Evolutionary conservation across 2,113 vertebrate genomes (phyloP).

Genomic region (Triplophysa siluroides): DNA sequence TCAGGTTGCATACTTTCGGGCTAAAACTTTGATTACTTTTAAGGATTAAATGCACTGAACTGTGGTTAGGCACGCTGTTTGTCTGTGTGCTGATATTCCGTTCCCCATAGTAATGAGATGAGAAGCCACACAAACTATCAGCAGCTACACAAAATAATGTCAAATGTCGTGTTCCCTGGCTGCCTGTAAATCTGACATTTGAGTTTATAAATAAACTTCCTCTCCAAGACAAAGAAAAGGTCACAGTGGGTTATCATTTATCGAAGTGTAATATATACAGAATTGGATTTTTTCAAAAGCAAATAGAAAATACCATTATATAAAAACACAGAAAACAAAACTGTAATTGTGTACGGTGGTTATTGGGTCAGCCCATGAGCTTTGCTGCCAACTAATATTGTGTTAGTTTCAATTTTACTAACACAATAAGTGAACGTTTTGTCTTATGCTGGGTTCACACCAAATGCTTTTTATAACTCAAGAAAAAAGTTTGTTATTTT

Average conservation of each 20-base stretch:
- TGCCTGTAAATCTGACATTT: slow-evolving; percentile 35
- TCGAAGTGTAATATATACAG: slow-evolving; percentile 21
- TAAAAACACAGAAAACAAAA: too few relatives aligned
- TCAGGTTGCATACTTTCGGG: too few relatives aligned
- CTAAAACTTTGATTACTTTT: background rate
- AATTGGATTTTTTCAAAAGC: slow-evolving; percentile 14
- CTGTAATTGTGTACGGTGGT: too few relatives aligned
- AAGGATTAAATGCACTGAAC: background rate
- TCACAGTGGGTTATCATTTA: slow-evolving; percentile 6
- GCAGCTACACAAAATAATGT: slow-evolving; percentile 14
- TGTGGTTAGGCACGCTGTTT: background rate
- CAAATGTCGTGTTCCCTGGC: background rate
- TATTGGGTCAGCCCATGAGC: too few relatives aligned
- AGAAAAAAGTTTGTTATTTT: background rate
- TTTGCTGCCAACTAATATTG: too few relatives aligned
- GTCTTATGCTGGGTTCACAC: too few relatives aligned
- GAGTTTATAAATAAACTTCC: slow-evolving; percentile 12
- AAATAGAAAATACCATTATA: slow-evolving; percentile 26
- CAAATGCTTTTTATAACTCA: too few relatives aligned
- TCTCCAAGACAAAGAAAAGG: slow-evolving; percentile 16
- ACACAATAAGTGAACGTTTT: too few relatives aligned
- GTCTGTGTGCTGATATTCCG: background rate
- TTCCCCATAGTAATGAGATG: background rate
- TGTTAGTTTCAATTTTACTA: too few relatives aligned
- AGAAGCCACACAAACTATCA: slow-evolving; percentile 1